Evolutionary conservation across 2,113 vertebrate genomes (phyloP).

Genomic region (Gopherus flavomarginatus): DNA sequence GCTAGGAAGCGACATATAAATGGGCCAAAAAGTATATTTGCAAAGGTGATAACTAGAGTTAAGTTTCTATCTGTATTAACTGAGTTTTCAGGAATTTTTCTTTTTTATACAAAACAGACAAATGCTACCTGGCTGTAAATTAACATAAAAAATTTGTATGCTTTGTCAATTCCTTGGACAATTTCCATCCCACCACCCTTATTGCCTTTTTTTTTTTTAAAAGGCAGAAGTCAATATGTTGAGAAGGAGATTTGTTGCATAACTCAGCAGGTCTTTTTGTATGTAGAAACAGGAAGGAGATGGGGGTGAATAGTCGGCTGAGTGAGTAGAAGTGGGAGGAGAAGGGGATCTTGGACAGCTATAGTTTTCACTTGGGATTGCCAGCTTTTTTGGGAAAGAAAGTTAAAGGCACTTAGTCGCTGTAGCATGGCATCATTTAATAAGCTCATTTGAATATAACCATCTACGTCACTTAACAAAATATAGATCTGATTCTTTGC

Average conservation of each 20-base stretch:
- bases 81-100: neutral
- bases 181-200: too few relatives aligned
- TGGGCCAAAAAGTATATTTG: neutral
- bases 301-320: fast-evolving
- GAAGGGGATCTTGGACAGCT: neutral
- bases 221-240: neutral
- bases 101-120: neutral
- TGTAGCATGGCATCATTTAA: neutral
- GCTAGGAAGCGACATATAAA: neutral
- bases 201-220: neutral
- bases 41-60: neutral
- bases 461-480: neutral
- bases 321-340: neutral
- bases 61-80: neutral
- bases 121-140: neutral
- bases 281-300: fast-evolving
- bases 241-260: neutral
- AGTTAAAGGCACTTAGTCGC: fast-evolving
- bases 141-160: fast-evolving
- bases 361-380: neutral
- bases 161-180: neutral
- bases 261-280: fast-evolving
- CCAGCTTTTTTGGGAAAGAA: neutral
- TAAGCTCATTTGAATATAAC: neutral
- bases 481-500: neutral